Conservation (phyloP, 2,797 vertebrate genomes). For the Anas georgica region DNA sequence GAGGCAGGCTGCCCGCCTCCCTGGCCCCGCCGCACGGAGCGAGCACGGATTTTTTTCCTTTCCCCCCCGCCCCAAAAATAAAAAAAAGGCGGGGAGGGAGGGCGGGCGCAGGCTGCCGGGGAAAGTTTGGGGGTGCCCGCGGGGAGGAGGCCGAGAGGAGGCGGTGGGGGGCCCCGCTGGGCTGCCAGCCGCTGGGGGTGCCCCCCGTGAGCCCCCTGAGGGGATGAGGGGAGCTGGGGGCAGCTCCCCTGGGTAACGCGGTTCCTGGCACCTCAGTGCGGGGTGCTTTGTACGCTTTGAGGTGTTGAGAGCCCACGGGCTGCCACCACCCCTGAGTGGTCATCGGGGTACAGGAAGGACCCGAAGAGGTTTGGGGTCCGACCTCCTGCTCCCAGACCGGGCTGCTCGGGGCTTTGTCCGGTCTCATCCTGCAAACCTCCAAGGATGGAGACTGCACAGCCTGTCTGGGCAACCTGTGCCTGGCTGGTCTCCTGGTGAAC, state of each 20-base stretch:
- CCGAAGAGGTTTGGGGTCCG: background rate
- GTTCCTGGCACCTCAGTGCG: background rate
- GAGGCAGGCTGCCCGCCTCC: conserved; percentile 7
- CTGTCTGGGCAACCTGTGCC: background rate
- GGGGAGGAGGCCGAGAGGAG: background rate
- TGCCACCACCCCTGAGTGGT: background rate
- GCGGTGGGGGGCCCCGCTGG: background rate
- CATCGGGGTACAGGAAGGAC: background rate
- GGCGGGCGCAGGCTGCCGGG: conserved; percentile 7
- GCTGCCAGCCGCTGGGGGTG: background rate
- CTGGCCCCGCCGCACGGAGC: background rate
- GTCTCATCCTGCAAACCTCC: background rate
- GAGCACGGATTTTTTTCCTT: background rate
- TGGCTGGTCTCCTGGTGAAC: background rate
- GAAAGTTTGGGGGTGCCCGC: conserved; percentile 47
- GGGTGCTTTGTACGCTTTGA: background rate
- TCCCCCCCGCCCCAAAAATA: background rate
- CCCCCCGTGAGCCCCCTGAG: background rate
- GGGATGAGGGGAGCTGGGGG: no score
- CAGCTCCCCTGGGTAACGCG: no score
- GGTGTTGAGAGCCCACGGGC: background rate
- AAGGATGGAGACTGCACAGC: background rate
- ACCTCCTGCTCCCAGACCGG: background rate
- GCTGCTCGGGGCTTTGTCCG: background rate
- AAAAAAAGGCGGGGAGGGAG: background rate